Evolutionary conservation across 1,140 invertebrate species (phyloP).

Genomic region (Hirudo medicinalis): DNA sequence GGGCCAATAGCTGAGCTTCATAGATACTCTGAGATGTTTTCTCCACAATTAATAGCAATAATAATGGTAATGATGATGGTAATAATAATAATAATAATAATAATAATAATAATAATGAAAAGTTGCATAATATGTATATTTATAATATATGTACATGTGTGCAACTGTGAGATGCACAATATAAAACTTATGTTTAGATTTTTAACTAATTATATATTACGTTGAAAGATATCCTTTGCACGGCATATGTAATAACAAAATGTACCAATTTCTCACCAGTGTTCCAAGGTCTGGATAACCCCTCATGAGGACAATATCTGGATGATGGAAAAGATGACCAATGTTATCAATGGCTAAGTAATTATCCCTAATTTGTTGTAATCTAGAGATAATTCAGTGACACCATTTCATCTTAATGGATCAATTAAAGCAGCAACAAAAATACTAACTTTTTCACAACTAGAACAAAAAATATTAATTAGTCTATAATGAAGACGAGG

Average conservation of each 20-base stretch:
- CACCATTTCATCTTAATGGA: too few relatives aligned
- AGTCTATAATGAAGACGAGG: too few relatives aligned
- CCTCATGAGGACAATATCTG: conserved; percentile 57
- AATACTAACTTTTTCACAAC: too few relatives aligned
- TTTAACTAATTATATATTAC: too few relatives aligned
- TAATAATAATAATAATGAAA: neutral
- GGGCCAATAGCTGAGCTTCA: conserved; percentile 70
- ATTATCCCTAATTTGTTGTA: too few relatives aligned
- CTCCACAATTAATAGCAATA: neutral
- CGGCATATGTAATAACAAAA: neutral
- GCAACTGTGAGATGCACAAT: neutral
- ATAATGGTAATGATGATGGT: too few relatives aligned
- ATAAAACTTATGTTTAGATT: neutral
- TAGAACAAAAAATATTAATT: too few relatives aligned
- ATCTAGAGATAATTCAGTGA: too few relatives aligned
- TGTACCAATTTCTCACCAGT: conserved; percentile 36
- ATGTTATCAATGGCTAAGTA: too few relatives aligned
- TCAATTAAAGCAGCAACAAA: too few relatives aligned
- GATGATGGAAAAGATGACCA: too few relatives aligned
- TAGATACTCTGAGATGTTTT: conserved; percentile 44
- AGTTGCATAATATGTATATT: neutral
- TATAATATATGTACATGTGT: neutral
- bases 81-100: neutral
- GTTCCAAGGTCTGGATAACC: conserved; percentile 71
- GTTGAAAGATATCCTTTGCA: too few relatives aligned